phyloP scores from a whole-genome alignment of 2,797 vertebrate species.

The Astyanax mexicanus region DNA sequence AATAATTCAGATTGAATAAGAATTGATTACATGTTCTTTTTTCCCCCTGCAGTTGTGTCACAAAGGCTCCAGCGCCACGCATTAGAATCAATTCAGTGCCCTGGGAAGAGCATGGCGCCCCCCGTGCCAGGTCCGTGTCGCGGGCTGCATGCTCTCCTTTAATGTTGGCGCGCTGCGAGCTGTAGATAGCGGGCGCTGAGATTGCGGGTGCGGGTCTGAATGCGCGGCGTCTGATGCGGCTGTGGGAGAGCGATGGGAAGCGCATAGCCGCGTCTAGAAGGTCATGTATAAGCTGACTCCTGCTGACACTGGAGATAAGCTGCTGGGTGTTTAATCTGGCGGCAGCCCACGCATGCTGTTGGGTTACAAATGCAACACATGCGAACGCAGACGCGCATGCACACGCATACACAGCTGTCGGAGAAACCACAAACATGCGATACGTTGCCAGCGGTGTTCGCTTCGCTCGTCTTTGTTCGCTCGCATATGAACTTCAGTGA shows the following conservation, averaged over 20 bases:
- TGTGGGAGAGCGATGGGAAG: conserved; percentile 34
- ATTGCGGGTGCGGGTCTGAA: conserved; percentile 43
- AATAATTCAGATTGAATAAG: conserved; percentile 60
- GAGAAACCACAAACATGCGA: too few relatives aligned
- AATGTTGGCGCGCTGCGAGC: conserved; percentile 41
- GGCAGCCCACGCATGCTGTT: conserved; percentile 20
- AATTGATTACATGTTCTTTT: conserved; percentile 58
- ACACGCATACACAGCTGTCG: too few relatives aligned
- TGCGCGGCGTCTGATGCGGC: conserved; percentile 33
- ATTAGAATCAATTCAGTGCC: conserved; percentile 50
- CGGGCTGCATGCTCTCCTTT: conserved; percentile 49
- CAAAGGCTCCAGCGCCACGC: conserved; percentile 40
- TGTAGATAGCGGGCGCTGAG: conserved; percentile 48
- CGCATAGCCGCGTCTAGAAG: conserved; percentile 28
- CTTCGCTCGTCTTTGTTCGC: too few relatives aligned
- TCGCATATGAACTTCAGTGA: too few relatives aligned
- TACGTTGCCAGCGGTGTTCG: too few relatives aligned
- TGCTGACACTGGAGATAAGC: conserved; percentile 52
- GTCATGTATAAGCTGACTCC: conserved; percentile 45
- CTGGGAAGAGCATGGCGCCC: conserved; percentile 38
- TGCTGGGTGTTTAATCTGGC: conserved; percentile 40
- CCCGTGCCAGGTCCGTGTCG: conserved; percentile 53
- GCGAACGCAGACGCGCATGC: too few relatives aligned
- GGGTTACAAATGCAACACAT: conserved; percentile 11
- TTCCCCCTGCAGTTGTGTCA: conserved; percentile 42